Percentiles rank a stretch among this genome's conserved stretches.
Evolutionary conservation across 2,797 vertebrate species (phyloP).

Genomic region (Knipowitschia caucasica): DNA sequence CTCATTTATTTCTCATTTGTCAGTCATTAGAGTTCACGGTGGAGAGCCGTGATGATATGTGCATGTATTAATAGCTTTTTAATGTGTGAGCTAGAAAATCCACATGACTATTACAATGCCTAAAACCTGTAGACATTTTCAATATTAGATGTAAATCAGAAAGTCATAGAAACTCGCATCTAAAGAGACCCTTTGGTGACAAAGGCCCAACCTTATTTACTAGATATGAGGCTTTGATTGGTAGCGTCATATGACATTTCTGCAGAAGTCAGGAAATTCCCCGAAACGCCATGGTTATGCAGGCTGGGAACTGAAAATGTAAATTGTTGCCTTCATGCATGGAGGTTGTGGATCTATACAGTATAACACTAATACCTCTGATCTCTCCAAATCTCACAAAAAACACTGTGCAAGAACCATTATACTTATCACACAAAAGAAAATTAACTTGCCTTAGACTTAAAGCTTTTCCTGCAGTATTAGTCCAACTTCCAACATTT

Average conservation of each 20-base stretch:
- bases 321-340: not conserved
- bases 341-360: not conserved
- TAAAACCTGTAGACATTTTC: not conserved
- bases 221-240: not conserved
- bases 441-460: no score
- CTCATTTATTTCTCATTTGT: slow-evolving; percentile 15
- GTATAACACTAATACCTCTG: no score
- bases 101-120: not conserved
- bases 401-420: no score
- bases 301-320: not conserved
- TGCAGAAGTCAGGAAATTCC: not conserved
- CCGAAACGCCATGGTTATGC: not conserved
- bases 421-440: no score
- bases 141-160: not conserved
- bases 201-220: not conserved
- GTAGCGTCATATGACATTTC: not conserved
- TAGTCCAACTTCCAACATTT: not conserved
- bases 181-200: not conserved
- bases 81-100: not conserved
- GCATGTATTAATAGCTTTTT: slow-evolving; percentile 6
- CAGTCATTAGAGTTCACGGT: not conserved
- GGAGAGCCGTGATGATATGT: slow-evolving; percentile 2
- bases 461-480: no score
- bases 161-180: not conserved
- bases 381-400: no score